These are phyloP conservation scores for Neopipo cinnamomea DNA, from an alignment of 2,113 vertebrate species.

Conservation along the genomic window DNA sequence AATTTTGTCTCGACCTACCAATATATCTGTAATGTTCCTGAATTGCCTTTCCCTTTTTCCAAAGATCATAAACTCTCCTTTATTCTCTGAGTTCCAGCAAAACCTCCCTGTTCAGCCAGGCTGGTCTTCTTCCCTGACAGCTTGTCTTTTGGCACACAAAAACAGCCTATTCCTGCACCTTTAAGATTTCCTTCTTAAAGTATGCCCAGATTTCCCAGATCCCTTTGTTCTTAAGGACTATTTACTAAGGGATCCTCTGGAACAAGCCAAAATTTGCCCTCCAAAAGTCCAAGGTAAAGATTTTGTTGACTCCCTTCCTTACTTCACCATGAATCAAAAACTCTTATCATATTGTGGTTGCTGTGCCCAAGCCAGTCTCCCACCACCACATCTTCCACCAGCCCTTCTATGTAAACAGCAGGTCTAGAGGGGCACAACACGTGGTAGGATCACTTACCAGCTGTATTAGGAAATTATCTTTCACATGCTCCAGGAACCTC, in stretches of 20 bases:
- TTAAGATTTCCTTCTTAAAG: background rate
- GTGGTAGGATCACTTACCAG: background rate
- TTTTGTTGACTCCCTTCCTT: background rate
- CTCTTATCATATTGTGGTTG: background rate
- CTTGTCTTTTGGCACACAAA: background rate
- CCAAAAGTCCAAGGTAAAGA: background rate
- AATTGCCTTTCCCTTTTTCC: background rate
- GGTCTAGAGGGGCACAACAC: background rate
- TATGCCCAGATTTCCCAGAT: background rate
- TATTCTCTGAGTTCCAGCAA: background rate
- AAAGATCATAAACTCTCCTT: background rate
- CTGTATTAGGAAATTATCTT: background rate
- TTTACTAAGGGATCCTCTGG: background rate
- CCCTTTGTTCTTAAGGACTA: background rate
- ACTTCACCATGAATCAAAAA: background rate
- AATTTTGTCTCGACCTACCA: background rate
- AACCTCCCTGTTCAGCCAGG: background rate
- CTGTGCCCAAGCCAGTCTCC: background rate
- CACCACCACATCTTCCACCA: background rate
- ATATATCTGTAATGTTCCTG: background rate
- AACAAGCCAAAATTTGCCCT: background rate
- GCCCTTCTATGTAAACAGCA: background rate
- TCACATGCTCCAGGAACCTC: background rate
- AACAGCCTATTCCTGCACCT: background rate
- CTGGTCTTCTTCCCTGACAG: background rate